A percentile compares a stretch with the other conserved stretches of the same genome.
These are phyloP conservation scores for Erythrolamprus reginae DNA, from an alignment of 2,113 vertebrate species.

Conservation along the genomic window DNA sequence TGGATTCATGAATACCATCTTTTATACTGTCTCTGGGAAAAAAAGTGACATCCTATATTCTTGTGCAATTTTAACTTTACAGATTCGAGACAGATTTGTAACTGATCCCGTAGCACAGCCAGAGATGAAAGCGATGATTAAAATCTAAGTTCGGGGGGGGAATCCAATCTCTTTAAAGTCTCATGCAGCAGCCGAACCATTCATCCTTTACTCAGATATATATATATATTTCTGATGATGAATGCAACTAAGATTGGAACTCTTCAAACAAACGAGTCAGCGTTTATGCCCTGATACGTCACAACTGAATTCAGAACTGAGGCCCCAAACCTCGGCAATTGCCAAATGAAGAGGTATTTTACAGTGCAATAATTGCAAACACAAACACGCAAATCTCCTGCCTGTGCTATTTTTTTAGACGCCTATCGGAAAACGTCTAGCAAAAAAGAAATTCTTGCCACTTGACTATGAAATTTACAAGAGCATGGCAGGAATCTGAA, in stretches of 20 bases:
- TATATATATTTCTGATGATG: slow-evolving; percentile 40
- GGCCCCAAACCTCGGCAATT: slow-evolving; percentile 28
- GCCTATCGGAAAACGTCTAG: slow-evolving; percentile 12
- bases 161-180: slow-evolving; percentile 62
- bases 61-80: slow-evolving; percentile 51
- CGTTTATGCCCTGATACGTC: slow-evolving; percentile 33
- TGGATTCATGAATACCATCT: slow-evolving; percentile 41
- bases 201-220: slow-evolving; percentile 37
- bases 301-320: slow-evolving; percentile 38
- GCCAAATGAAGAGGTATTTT: slow-evolving; percentile 28
- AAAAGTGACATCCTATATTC: slow-evolving; percentile 28
- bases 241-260: slow-evolving; percentile 23
- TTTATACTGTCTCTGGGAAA: slow-evolving; percentile 30
- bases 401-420: neutral
- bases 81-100: slow-evolving; percentile 53
- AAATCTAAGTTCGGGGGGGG: slow-evolving; percentile 55
- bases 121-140: slow-evolving; percentile 63
- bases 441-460: slow-evolving; percentile 13
- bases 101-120: slow-evolving; percentile 48
- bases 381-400: neutral
- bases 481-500: neutral
- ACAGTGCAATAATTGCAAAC: neutral
- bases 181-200: slow-evolving; percentile 53
- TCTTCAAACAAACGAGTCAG: slow-evolving; percentile 37
- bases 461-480: neutral